Conservation (phyloP, 1,140 invertebrate species). For the Musca domestica region DNA sequence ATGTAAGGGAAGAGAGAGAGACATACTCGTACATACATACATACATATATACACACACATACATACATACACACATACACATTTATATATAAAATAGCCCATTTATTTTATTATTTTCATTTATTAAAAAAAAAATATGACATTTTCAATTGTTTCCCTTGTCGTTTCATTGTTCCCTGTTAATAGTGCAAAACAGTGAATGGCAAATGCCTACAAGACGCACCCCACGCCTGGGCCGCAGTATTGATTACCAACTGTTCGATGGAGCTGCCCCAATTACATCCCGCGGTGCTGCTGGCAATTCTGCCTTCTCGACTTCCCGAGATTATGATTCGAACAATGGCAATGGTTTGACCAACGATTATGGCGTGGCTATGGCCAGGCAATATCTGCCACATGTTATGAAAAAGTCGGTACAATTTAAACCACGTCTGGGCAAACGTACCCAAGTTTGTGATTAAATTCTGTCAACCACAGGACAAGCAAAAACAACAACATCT, state of each 20-base stretch:
- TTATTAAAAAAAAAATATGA: not conserved
- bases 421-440: constrained; percentile 51
- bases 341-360: constrained; percentile 26
- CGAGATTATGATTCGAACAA: constrained; percentile 1
- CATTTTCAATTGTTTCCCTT: constrained; percentile 1
- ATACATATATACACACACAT: too few relatives aligned
- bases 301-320: not conserved
- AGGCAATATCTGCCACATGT: constrained; percentile 45
- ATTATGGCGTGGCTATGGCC: constrained; percentile 21
- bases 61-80: too few relatives aligned
- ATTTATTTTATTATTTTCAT: not conserved
- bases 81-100: too few relatives aligned
- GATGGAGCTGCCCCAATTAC: constrained; percentile 25
- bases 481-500: too few relatives aligned
- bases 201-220: constrained; percentile 35
- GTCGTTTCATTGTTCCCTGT: not conserved
- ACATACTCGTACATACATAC: too few relatives aligned
- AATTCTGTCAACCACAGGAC: not conserved
- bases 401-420: constrained; percentile 51
- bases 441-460: constrained; percentile 46
- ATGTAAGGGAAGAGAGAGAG: constrained; percentile 34
- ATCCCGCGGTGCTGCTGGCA: constrained; percentile 16
- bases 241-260: constrained; percentile 47
- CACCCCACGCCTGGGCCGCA: constrained; percentile 49
- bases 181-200: constrained; percentile 41